Conservation (phyloP, 2,797 vertebrate species). For the Lagorchestes hirsutus region DNA sequence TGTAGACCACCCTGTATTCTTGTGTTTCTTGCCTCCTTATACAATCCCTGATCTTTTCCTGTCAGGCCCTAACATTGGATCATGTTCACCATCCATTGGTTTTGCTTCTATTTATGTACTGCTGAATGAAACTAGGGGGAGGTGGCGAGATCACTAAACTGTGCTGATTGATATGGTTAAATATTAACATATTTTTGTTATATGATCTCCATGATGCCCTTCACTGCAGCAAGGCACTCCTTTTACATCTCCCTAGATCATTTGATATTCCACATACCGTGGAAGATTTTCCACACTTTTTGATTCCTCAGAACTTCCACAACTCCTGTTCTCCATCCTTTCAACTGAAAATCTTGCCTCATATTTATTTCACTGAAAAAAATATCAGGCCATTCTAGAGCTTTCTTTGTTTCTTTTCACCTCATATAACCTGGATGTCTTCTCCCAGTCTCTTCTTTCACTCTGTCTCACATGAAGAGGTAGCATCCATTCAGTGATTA, state of each 20-base stretch:
- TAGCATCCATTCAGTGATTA: too few relatives aligned
- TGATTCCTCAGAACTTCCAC: not conserved
- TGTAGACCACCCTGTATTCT: not conserved
- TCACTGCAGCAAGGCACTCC: not conserved
- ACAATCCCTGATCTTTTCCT: not conserved
- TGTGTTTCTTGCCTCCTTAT: not conserved
- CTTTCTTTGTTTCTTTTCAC: not conserved
- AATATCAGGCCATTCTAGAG: not conserved
- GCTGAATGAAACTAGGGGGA: not conserved
- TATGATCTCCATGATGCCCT: not conserved
- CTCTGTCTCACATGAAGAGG: not conserved
- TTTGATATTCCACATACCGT: not conserved
- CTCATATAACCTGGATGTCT: not conserved
- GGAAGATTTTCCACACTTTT: not conserved
- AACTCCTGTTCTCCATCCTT: not conserved
- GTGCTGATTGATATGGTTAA: too few relatives aligned
- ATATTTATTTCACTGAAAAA: not conserved
- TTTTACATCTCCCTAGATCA: not conserved
- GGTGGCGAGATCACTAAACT: not conserved
- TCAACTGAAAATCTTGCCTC: not conserved
- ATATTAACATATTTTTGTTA: not conserved
- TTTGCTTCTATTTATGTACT: not conserved
- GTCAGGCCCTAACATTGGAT: not conserved
- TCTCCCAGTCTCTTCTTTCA: not conserved
- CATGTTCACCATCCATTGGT: not conserved